Evolutionary conservation across 2,888 invertebrate genomes (phyloP), one percentile per base, ranked within the genome.

Genomic region (Neocrepidodera transversa): DNA sequence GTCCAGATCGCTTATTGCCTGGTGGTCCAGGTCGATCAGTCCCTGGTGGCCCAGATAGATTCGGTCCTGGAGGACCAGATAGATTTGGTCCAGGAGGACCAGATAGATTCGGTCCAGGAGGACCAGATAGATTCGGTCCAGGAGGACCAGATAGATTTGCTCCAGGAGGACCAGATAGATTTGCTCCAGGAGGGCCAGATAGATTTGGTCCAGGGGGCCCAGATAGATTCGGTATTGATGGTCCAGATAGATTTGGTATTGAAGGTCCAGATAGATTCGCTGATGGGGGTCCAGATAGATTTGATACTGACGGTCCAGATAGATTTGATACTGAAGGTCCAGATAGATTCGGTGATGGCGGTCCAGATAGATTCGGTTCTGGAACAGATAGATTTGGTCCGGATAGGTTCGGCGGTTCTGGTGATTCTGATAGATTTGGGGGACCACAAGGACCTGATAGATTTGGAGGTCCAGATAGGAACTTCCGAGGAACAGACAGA

Each of bases 141-240:
- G 17, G 36, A 1, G 36, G 26, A 14, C 14, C 47, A 4, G 28
- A 48, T 38, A 13, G 53, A 35, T 53, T 50, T 26, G 26, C n/a
- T 3, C 7, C 35, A 10, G 26, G 36, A 1, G 23, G 16, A 13
- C 26, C 38, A 3, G 30, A 35, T 17, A 18, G 42, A 28, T 51
- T 51, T 10, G 47, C 1, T 6, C 14, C 36, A 1, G 30, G 49
- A 2, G 53, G 48, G 3, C 11, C 48, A 2, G 42, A 57, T 6
- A 23, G 58, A 13, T 26, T 35, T 20, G 38, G 47, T 16, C 7
- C 54, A 18, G 55, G 49, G 1, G 55, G 17, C 11, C 43, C 28
- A 28, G 52, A 52, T 17, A 26, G 43, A 14, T 28, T 43, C 30
- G 28, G 16, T 17, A 10, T 23, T 14, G 38, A 1, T 3, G 40